Evolutionary conservation across 2,113 vertebrate species (phyloP).

Genomic region (Otis tarda): DNA sequence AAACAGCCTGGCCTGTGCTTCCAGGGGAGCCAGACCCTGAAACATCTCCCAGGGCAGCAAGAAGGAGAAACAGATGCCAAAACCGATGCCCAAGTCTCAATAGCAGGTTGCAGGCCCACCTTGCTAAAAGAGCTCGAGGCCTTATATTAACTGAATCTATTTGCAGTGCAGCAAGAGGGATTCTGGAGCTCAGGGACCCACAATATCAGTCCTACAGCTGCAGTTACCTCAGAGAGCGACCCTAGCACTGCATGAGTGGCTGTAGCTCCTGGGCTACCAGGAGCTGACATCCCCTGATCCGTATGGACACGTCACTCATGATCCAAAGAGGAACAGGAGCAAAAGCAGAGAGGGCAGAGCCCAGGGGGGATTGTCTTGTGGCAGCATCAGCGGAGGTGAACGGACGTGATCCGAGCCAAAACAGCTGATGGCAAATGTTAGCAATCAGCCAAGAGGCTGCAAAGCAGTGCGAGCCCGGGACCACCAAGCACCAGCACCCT

Average conservation of each 20-base stretch:
- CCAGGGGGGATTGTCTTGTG: not conserved
- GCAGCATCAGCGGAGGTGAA: not conserved
- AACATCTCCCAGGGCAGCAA: not conserved
- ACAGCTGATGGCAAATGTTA: not conserved
- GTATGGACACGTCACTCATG: rapidly evolving
- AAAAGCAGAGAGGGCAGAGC: not conserved
- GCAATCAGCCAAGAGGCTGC: not conserved
- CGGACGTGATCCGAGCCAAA: rapidly evolving
- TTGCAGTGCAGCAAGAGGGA: not conserved
- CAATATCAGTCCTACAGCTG: not conserved
- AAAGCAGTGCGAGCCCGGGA: not conserved
- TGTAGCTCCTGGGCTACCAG: not conserved
- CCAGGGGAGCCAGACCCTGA: not conserved
- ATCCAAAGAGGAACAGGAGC: not conserved
- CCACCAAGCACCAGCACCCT: not conserved
- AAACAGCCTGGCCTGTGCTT: not conserved
- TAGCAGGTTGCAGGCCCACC: not conserved
- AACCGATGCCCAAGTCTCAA: not conserved
- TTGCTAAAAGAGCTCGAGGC: not conserved
- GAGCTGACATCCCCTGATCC: not conserved
- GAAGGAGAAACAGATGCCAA: not conserved
- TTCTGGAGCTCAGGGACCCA: not conserved
- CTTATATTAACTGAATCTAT: not conserved
- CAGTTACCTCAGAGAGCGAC: not conserved
- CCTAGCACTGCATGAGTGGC: not conserved